These are phyloP conservation scores for Tinea semifulvella DNA, from an alignment of 2,888 invertebrate genomes.

Conservation along the genomic window DNA sequence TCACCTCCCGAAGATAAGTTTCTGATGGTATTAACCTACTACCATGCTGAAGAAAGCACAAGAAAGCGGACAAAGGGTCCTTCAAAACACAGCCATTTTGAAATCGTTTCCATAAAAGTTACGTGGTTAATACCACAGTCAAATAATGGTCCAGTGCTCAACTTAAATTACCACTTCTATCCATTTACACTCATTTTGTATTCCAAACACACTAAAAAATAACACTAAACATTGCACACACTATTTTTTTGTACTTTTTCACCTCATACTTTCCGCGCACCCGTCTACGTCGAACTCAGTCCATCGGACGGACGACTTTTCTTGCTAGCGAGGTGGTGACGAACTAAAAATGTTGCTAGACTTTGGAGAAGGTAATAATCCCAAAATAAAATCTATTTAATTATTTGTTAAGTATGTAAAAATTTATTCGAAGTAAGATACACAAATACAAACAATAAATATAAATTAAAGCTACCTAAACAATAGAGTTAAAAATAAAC, in stretches of 20 bases:
- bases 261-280: conserved; percentile 66
- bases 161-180: conserved; percentile 37
- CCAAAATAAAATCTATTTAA: too few species aligned
- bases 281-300: conserved; percentile 59
- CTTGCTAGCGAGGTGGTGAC: background rate
- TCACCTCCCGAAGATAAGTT: conserved; percentile 72
- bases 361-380: too few species aligned
- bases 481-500: too few species aligned
- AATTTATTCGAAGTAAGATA: too few species aligned
- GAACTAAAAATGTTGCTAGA: background rate
- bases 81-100: conserved; percentile 80
- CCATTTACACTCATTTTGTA: conserved; percentile 64
- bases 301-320: conserved; percentile 36
- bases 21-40: conserved; percentile 71
- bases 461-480: too few species aligned
- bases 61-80: conserved; percentile 72
- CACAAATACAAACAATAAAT: too few species aligned
- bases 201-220: conserved; percentile 56
- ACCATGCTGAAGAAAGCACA: conserved; percentile 73
- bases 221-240: conserved; percentile 66
- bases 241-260: conserved; percentile 53
- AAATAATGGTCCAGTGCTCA: conserved; percentile 38
- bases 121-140: conserved; percentile 48
- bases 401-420: too few species aligned
- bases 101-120: conserved; percentile 61